Evolutionary conservation across 1,140 invertebrate species (phyloP).

Genomic region (Drosophila persimilis): DNA sequence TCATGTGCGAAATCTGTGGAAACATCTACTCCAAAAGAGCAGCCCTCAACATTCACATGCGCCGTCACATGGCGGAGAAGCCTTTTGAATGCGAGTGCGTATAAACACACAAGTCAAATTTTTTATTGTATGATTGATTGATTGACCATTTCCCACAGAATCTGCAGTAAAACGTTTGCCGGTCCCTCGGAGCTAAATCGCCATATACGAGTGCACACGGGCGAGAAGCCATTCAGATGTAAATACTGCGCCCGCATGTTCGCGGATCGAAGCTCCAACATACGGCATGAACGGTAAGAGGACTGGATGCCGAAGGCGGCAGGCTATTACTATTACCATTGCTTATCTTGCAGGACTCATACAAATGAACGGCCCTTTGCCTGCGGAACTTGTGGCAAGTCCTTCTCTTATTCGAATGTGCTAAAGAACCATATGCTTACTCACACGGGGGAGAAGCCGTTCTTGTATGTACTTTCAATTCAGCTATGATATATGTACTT

Average conservation of each 20-base stretch:
- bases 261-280: conserved; percentile 86
- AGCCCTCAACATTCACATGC: conserved; percentile 77
- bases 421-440: conserved; percentile 85
- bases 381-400: conserved; percentile 88
- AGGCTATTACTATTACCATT: not conserved
- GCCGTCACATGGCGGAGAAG: conserved; percentile 74
- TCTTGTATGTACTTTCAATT: conserved; percentile 58
- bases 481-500: not conserved
- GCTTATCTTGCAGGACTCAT: conserved; percentile 84
- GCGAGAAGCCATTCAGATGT: conserved; percentile 87
- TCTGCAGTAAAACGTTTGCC: conserved; percentile 73
- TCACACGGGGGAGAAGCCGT: conserved; percentile 80
- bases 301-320: too few relatives aligned
- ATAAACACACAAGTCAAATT: not conserved
- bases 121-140: too few relatives aligned
- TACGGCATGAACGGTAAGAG: conserved; percentile 85
- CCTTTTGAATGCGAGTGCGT: conserved; percentile 80
- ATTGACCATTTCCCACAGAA: conserved; percentile 39
- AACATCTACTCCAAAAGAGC: conserved; percentile 77
- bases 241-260: conserved; percentile 89
- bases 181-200: conserved; percentile 74
- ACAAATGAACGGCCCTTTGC: conserved; percentile 90
- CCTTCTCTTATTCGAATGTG: conserved; percentile 88
- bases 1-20: conserved; percentile 79
- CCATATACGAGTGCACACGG: conserved; percentile 77